Percentiles rank a stretch among this genome's conserved stretches.
phyloP scores from a whole-genome alignment of 2,113 vertebrate genomes.

The Illadopsis cleaveri region DNA sequence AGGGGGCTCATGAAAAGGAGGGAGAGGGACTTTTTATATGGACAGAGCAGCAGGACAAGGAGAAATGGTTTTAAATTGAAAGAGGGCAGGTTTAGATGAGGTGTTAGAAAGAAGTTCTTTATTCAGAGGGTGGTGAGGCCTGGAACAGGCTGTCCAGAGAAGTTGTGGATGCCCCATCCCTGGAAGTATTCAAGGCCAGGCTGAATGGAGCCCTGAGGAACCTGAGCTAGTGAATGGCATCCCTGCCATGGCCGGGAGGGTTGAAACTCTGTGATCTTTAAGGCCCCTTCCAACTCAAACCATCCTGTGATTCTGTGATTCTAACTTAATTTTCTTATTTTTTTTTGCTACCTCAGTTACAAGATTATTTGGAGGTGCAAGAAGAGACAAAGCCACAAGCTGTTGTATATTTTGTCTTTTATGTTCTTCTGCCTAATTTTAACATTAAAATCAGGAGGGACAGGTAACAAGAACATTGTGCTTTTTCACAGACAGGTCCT shows the following conservation, averaged over 20 bases:
- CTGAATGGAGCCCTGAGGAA: background rate
- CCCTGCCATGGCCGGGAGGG: accelerated
- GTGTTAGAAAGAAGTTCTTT: background rate
- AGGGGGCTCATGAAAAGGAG: background rate
- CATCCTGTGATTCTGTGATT: background rate
- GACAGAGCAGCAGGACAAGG: background rate
- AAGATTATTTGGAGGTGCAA: background rate
- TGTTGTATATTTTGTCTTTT: background rate
- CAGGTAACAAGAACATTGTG: background rate
- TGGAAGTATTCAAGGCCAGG: background rate
- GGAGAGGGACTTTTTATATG: background rate
- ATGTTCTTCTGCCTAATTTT: background rate
- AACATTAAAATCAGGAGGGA: background rate
- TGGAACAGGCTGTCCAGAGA: background rate
- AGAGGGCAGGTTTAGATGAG: background rate
- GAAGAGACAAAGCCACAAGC: background rate
- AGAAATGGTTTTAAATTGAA: background rate
- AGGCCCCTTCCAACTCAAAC: background rate
- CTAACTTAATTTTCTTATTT: background rate
- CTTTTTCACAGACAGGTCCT: background rate
- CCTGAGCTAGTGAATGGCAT: no score
- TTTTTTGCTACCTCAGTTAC: background rate
- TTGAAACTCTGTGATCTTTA: background rate
- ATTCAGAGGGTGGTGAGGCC: background rate
- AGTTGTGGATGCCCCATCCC: background rate